Evolutionary conservation across 2,888 invertebrate species (phyloP).

Genomic region (Osmoderma eremita): DNA sequence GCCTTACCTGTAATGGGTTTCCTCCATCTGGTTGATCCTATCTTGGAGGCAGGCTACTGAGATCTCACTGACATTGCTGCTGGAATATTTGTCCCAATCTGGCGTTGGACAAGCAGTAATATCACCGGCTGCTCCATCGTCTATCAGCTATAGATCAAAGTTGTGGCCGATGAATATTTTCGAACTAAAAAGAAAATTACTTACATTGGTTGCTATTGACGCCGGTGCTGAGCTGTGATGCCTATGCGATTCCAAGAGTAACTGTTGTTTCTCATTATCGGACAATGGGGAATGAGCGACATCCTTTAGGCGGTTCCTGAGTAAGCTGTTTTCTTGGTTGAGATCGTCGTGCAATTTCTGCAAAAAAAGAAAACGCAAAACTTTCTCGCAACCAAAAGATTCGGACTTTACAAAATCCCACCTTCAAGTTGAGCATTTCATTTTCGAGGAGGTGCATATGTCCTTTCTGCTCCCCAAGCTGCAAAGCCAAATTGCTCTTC

Average conservation of each 20-base stretch:
- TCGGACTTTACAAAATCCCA: constrained; percentile 54
- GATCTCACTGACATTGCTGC: constrained; percentile 86
- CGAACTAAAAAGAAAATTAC: constrained; percentile 40
- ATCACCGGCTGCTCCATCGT: constrained; percentile 59
- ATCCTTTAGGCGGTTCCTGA: constrained; percentile 79
- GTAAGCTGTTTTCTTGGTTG: constrained; percentile 79
- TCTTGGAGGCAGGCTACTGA: constrained; percentile 94
- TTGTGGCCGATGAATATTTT: not conserved
- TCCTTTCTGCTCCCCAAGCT: constrained; percentile 72
- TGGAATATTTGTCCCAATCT: constrained; percentile 93
- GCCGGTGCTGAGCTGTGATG: constrained; percentile 81
- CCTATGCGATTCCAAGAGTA: constrained; percentile 76
- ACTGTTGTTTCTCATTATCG: constrained; percentile 84
- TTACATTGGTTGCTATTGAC: constrained; percentile 72
- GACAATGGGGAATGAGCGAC: constrained; percentile 84
- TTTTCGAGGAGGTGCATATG: constrained; percentile 75
- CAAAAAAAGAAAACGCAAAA: constrained; percentile 63
- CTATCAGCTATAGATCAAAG: constrained; percentile 52
- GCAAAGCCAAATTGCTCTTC: constrained; percentile 72
- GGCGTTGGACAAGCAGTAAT: constrained; percentile 79
- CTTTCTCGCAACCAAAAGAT: constrained; percentile 1
- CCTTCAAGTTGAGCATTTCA: constrained; percentile 78
- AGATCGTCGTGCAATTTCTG: constrained; percentile 75
- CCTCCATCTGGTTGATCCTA: constrained; percentile 92
- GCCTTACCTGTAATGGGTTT: constrained; percentile 79